Percentiles rank a stretch among this genome's conserved stretches.
Conservation (phyloP, 2,888 invertebrate genomes). For the Metallyticus violacea region DNA sequence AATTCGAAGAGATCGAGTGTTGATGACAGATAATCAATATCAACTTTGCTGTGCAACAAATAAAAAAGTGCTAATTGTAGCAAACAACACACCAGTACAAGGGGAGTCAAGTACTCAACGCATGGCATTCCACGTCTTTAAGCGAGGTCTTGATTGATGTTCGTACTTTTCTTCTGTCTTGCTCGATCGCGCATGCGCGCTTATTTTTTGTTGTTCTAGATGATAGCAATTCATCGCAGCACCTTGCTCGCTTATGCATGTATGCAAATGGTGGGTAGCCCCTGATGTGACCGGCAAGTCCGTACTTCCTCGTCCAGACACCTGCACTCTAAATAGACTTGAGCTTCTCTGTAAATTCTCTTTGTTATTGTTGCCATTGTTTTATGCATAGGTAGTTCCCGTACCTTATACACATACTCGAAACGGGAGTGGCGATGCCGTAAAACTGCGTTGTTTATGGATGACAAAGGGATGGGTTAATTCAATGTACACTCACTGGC, state of each 20-base stretch:
- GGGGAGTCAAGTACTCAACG: too few relatives aligned
- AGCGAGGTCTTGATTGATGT: not conserved
- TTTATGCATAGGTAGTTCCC: not conserved
- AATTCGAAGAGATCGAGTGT: not conserved
- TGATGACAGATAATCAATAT: not conserved
- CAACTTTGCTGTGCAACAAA: not conserved
- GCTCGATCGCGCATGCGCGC: too few relatives aligned
- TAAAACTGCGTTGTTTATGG: not conserved
- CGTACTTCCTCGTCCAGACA: not conserved
- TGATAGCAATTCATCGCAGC: not conserved
- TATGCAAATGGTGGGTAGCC: not conserved
- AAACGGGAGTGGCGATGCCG: not conserved
- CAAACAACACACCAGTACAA: not conserved
- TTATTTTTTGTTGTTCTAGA: not conserved
- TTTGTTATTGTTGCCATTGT: not conserved
- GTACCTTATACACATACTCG: not conserved
- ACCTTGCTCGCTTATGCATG: not conserved
- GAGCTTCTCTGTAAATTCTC: not conserved
- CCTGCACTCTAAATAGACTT: too few relatives aligned
- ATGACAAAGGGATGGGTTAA: not conserved
- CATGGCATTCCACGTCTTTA: too few relatives aligned
- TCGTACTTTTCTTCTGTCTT: too few relatives aligned
- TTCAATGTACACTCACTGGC: not conserved
- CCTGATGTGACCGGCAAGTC: not conserved
- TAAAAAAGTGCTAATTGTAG: not conserved